Conservation (phyloP, 2,888 invertebrate genomes). For the Drosophila barbarae region DNA sequence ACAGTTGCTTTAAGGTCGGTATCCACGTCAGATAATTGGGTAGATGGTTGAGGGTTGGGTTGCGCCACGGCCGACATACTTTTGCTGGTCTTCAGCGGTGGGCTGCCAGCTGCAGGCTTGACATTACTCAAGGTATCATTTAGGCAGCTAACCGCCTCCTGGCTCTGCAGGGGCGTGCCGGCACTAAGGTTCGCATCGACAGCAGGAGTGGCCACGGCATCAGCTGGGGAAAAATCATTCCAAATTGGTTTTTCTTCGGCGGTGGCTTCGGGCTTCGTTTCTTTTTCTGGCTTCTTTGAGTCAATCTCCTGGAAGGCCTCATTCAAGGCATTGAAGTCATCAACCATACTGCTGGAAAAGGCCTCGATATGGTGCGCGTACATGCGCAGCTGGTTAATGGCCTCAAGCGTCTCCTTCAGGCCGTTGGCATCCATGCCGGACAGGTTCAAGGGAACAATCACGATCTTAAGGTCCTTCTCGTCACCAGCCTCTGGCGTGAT, state of each 20-base stretch:
- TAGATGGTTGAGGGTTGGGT: background rate
- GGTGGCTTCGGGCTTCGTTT: background rate
- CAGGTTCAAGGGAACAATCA: constrained; percentile 69
- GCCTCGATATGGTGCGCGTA: constrained; percentile 65
- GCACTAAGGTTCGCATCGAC: background rate
- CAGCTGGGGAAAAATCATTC: constrained; percentile 17
- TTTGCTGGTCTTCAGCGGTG: constrained; percentile 5
- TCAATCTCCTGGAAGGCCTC: constrained; percentile 10
- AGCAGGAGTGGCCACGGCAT: constrained; percentile 38
- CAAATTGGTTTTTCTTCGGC: constrained; percentile 25
- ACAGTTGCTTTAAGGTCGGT: constrained; percentile 7
- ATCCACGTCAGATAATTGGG: background rate
- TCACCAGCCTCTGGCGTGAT: constrained; percentile 47
- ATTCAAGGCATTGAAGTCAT: constrained; percentile 35
- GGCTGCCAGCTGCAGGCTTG: background rate
- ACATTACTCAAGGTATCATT: background rate
- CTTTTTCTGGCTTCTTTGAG: background rate
- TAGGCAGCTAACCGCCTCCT: constrained; percentile 19
- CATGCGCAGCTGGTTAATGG: constrained; percentile 60
- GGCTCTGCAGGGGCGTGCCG: background rate
- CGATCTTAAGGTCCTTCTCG: constrained; percentile 55
- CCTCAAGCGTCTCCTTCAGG: constrained; percentile 58
- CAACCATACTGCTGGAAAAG: constrained; percentile 59
- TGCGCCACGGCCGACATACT: constrained; percentile 6
- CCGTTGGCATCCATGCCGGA: constrained; percentile 51